A percentile compares a stretch with the other conserved stretches of the same genome.
These are phyloP conservation scores for Drosophila mauritiana DNA, from an alignment of 1,140 invertebrate species.

Conservation along the genomic window DNA sequence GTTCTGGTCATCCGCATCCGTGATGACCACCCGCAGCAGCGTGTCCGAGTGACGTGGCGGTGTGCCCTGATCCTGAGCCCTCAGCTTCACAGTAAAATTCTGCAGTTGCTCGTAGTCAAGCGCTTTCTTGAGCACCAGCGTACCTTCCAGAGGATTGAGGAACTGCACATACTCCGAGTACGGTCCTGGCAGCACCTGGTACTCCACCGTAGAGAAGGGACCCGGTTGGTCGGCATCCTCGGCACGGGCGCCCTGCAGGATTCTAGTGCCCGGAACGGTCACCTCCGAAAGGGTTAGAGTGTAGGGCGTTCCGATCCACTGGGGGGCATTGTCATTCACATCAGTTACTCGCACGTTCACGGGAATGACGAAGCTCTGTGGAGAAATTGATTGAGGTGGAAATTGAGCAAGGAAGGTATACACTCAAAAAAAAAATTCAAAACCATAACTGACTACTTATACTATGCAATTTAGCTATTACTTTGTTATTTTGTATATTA, in stretches of 20 bases:
- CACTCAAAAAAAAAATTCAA: not conserved
- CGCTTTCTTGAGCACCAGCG: conserved; percentile 91
- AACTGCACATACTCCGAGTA: conserved; percentile 93
- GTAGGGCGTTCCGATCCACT: conserved; percentile 93
- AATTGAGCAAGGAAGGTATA: conserved; percentile 24
- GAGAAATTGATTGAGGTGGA: conserved; percentile 11
- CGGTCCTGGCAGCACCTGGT: conserved; percentile 91
- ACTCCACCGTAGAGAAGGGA: conserved; percentile 94
- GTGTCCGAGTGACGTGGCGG: conserved; percentile 91
- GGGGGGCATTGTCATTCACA: conserved; percentile 95
- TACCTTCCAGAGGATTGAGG: conserved; percentile 93
- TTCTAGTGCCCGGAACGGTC: conserved; percentile 91
- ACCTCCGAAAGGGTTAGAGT: conserved; percentile 94
- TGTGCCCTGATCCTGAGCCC: conserved; percentile 93
- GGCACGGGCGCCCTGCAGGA: conserved; percentile 91
- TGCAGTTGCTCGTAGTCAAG: conserved; percentile 93
- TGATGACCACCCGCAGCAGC: conserved; percentile 90
- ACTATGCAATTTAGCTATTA: no score
- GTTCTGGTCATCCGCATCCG: conserved; percentile 97
- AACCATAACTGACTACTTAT: no score
- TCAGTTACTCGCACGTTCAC: conserved; percentile 96
- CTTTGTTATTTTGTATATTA: no score
- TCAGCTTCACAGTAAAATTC: conserved; percentile 92
- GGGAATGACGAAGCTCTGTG: conserved; percentile 93
- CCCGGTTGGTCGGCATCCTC: conserved; percentile 94